phyloP scores from a whole-genome alignment of 2,888 invertebrate genomes.

The Kuschelorhynchus macadamiae region DNA sequence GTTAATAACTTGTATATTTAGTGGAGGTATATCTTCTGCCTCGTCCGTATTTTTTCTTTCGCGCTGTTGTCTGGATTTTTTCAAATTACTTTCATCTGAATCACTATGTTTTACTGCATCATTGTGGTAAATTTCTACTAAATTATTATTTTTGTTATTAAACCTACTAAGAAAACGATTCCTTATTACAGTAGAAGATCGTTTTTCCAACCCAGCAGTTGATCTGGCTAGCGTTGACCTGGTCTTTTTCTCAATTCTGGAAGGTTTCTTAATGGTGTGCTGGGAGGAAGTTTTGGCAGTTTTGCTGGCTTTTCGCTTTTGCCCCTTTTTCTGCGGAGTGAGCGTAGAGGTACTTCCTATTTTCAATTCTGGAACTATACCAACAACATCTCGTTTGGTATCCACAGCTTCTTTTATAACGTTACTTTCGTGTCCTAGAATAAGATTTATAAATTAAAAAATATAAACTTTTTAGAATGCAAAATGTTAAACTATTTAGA shows the following conservation, averaged over 20 bases:
- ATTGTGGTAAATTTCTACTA: conserved; percentile 68
- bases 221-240: conserved; percentile 17
- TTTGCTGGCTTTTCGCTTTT: conserved; percentile 29
- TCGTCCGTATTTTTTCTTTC: conserved; percentile 7
- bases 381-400: conserved; percentile 4
- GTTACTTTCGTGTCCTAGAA: neutral
- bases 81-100: conserved; percentile 61
- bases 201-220: conserved; percentile 28
- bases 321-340: conserved; percentile 4
- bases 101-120: conserved; percentile 62
- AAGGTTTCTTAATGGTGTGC: conserved; percentile 28
- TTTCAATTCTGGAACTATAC: conserved; percentile 35
- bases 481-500: neutral
- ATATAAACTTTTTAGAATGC: neutral
- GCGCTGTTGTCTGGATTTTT: conserved; percentile 39
- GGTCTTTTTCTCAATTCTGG: conserved; percentile 34
- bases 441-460: neutral
- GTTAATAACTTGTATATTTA: conserved; percentile 41
- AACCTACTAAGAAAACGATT: conserved; percentile 36
- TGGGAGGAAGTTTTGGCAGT: conserved; percentile 26
- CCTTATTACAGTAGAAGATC: conserved; percentile 31
- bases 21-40: conserved; percentile 49
- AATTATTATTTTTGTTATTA: conserved; percentile 53
- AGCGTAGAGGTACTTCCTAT: conserved; percentile 19
- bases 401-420: neutral